phyloP scores from a whole-genome alignment of 2,888 invertebrate species.

The Drosophila sordidapex region DNA sequence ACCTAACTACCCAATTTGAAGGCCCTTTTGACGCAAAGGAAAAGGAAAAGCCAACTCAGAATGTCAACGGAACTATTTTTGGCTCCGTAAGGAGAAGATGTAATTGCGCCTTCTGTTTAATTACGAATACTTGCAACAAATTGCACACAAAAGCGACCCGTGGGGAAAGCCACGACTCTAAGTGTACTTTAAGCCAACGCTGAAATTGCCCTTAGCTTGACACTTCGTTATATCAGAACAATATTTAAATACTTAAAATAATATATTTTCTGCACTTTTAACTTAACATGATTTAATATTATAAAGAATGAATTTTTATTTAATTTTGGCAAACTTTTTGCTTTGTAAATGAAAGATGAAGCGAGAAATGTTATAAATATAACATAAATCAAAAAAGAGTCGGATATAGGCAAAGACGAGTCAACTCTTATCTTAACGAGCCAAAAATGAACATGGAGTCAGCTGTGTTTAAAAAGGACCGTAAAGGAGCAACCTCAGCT shows the following conservation, averaged over 20 bases:
- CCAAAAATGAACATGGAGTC: slow-evolving; percentile 16
- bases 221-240: not conserved
- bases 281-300: not conserved
- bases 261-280: not conserved
- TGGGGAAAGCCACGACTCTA: not conserved
- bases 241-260: not conserved
- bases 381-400: not conserved
- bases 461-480: not conserved
- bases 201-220: not conserved
- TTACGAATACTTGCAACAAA: slow-evolving; percentile 34
- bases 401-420: not conserved
- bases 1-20: slow-evolving; percentile 26
- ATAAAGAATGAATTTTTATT: not conserved
- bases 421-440: not conserved
- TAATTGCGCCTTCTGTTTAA: slow-evolving; percentile 51
- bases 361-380: not conserved
- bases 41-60: slow-evolving; percentile 16
- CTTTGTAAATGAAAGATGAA: not conserved
- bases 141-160: slow-evolving; percentile 8
- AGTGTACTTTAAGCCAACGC: not conserved
- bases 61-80: slow-evolving; percentile 43
- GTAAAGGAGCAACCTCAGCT: slow-evolving; percentile 10
- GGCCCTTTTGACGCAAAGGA: slow-evolving; percentile 40
- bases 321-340: not conserved
- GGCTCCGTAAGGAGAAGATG: slow-evolving; percentile 33